These are phyloP conservation scores for Tympanoctomys barrerae DNA, from an alignment of 2,797 vertebrate genomes.

Conservation along the genomic window DNA sequence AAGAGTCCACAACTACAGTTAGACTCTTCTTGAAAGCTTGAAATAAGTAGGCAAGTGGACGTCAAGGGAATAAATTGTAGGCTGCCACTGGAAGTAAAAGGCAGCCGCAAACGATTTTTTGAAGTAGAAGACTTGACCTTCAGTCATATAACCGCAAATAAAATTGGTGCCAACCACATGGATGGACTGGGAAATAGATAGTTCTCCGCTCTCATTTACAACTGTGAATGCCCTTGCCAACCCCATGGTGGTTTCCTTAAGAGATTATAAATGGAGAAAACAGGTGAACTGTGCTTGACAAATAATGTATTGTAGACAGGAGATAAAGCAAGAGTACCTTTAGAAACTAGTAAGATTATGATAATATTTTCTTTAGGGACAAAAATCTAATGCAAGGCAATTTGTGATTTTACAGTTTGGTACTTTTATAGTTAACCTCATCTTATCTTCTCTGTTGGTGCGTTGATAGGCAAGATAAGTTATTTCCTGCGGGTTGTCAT, in stretches of 20 bases:
- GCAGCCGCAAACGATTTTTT: background rate
- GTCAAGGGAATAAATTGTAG: background rate
- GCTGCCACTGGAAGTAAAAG: background rate
- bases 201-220: background rate
- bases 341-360: background rate
- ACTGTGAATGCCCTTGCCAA: background rate
- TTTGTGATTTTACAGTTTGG: background rate
- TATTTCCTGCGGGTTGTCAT: background rate
- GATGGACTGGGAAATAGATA: background rate
- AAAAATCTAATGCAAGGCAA: background rate
- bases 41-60: background rate
- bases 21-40: background rate
- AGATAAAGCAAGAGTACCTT: background rate
- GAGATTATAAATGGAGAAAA: background rate
- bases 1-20: background rate
- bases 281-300: background rate
- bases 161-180: background rate
- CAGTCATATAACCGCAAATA: background rate
- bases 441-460: background rate
- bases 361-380: background rate
- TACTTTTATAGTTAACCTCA: background rate
- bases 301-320: background rate
- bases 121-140: accelerated
- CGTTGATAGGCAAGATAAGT: background rate
- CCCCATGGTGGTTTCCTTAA: background rate